Base-by-base conservation (phyloP, 1,140 invertebrate species). In the Holcopasites calliopsidis region DNA sequence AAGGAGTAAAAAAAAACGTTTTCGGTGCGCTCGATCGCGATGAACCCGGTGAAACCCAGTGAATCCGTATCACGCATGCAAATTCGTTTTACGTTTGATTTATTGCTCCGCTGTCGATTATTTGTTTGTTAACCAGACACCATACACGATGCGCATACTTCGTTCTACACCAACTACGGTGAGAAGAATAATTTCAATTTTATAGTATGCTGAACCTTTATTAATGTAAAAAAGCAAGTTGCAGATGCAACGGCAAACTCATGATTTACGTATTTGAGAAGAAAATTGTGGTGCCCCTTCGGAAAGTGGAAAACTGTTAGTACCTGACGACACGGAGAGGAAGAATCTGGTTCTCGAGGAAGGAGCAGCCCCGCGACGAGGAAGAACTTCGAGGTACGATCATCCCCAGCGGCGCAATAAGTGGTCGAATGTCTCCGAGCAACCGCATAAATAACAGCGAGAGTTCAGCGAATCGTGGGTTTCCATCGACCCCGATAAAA, bases 401-500 rank as follows among this genome's bases (percentile, higher is more conserved):
- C 10, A 71, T 38, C 4, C 54, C 13, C 23, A 1, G 8, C n/a
- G 38, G 21, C 5, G 21, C 35, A 5, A 13, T 3, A 23, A 21
- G 16, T 23, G 49, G 47, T 65, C 49, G 61, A 54, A 44, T n/a
- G 61, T 65, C 50, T 66, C 71, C 71, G 61, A 44, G 61, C 61
- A 65, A 65, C 61, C 61, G 61, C 21, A n/a, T 64, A 55, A 73
- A 65, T 73, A 23, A 81, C 77, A 79, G n/a, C 16, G n/a, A 50
- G 35, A 13, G 42, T 35, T 76, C 44, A 31, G 35, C 38, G 57
- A 26, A 33, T 44, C 6, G 52, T 16, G 13, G n/a, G 42, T 42
- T 31, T 38, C 55, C 38, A 49, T 73, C 77, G 26, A 40, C 26
- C n/a, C 40, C 38, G 78, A 80, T 80, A 71, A 76, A 71, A 8